phyloP scores from a whole-genome alignment of 1,140 invertebrate genomes.

The Drosophila navojoa region DNA sequence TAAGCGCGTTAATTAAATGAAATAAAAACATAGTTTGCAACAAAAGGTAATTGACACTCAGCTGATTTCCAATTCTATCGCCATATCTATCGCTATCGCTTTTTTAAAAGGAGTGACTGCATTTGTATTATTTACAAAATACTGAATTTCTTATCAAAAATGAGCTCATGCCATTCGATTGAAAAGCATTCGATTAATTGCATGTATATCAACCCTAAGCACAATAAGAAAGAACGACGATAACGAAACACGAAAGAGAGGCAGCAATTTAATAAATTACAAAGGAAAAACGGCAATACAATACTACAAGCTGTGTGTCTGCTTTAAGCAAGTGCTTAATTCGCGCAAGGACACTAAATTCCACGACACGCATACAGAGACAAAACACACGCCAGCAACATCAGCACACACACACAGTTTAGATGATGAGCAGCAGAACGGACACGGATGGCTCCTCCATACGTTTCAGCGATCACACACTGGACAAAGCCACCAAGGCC shows the following conservation, averaged over 20 bases:
- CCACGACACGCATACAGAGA: slow-evolving; percentile 52
- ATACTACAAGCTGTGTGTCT: slow-evolving; percentile 65
- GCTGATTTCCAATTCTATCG: slow-evolving; percentile 16
- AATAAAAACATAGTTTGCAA: slow-evolving; percentile 41
- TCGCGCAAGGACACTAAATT: slow-evolving; percentile 41
- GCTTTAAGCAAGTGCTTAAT: slow-evolving; percentile 65
- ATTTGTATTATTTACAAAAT: slow-evolving; percentile 1
- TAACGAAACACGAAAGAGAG: slow-evolving; percentile 69
- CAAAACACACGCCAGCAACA: slow-evolving; percentile 27
- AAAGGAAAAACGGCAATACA: slow-evolving; percentile 62
- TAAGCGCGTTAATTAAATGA: slow-evolving; percentile 14
- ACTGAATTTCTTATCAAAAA: slow-evolving; percentile 32
- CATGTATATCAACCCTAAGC: slow-evolving; percentile 39
- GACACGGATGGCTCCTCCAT: slow-evolving; percentile 85
- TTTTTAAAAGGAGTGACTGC: slow-evolving; percentile 2
- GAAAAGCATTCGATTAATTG: slow-evolving; percentile 27
- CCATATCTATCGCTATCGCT: not conserved
- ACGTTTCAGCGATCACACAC: slow-evolving; percentile 96
- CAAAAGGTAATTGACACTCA: slow-evolving; percentile 42
- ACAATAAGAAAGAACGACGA: slow-evolving; percentile 60
- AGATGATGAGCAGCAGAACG: slow-evolving; percentile 82
- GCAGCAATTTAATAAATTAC: slow-evolving; percentile 75
- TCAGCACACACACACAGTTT: slow-evolving; percentile 58
- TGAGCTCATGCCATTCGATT: slow-evolving; percentile 44
- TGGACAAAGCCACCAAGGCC: slow-evolving; percentile 99